A percentile compares a stretch with the other conserved stretches of the same genome.
Evolutionary conservation across 1,140 invertebrate species (phyloP).

Genomic region (Brachionus rubens): DNA sequence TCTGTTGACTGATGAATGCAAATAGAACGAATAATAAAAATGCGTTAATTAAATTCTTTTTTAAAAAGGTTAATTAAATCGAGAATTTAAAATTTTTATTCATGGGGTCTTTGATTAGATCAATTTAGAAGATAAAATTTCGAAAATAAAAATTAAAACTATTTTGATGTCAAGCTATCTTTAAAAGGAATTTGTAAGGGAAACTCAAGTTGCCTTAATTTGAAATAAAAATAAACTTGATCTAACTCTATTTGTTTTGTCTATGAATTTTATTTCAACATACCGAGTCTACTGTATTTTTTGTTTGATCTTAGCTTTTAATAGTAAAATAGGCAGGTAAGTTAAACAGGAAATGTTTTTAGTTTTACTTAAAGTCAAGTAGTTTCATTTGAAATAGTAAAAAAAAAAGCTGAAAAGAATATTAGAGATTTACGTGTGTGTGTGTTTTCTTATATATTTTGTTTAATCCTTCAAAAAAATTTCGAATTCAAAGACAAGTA

Average conservation of each 20-base stretch:
- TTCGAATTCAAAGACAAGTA: not conserved
- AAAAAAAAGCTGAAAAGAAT: constrained; percentile 35
- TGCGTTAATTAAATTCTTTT: constrained; percentile 43
- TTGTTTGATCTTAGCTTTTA: constrained; percentile 8
- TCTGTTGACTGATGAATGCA: constrained; percentile 3
- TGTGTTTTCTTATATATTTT: constrained; percentile 2
- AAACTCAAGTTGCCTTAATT: too few species aligned
- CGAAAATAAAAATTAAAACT: too few species aligned
- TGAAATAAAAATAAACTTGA: too few species aligned
- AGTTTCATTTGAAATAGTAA: constrained; percentile 4
- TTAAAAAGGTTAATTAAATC: constrained; percentile 39
- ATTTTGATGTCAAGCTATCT: too few species aligned
- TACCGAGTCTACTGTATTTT: not conserved
- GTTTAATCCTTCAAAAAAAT: constrained; percentile 39
- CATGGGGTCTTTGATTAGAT: not conserved
- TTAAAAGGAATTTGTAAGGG: too few species aligned
- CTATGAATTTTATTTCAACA: not conserved
- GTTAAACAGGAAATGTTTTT: constrained; percentile 41
- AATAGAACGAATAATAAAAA: not conserved
- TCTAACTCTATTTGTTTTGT: constrained; percentile 24
- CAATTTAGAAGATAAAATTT: too few species aligned
- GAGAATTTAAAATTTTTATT: not conserved
- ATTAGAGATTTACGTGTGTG: constrained; percentile 4
- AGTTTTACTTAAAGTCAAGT: constrained; percentile 36
- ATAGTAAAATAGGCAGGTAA: constrained; percentile 29